Evolutionary conservation across 2,113 vertebrate genomes (phyloP), one percentile per base, ranked within the genome.

Genomic region (Semicossyphus pulcher): DNA sequence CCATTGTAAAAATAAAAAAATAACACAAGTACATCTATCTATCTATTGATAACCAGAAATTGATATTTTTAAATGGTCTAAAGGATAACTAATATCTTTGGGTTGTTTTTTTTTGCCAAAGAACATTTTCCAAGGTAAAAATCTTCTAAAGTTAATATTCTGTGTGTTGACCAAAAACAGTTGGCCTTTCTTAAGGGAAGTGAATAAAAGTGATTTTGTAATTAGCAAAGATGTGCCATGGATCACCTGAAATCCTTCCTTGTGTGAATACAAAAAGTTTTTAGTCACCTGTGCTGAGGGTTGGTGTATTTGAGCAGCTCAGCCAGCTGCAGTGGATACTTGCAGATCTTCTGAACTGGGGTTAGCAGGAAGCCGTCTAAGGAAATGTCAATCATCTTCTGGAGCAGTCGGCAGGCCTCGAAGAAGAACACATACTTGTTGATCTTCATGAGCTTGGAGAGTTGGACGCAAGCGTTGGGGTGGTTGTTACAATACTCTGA

Each of bases 401-500:
- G 97, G 20, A 99, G 95, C 80, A 99, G 92, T 7, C 97, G 94
- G 78, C 97, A 99, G 16, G 97, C 96, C 86, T 99, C 97, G 0
- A 99, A 98, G 94, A 99, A 99, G 91, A 98, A 97, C 59, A 97
- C 93, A 0, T 98, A 99, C 90, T 97, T 97, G 93, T 95, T 98
- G 52, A 96, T 92, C 88, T 98, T 98, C 92, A 96, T 88, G 45
- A 99, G 94, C 76, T 94, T 94, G 2, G 96, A 95, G 31, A 99
- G 95, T 91, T 99, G 97, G 72, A 95, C 36, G 42, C 96, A 98
- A 87, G 97, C 97, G 0, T 95, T 97, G 72, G 97, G 97, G 84
- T 99, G 97, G 91, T 99, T 99, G 94, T 98, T 99, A 90, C 97
- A 99, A 81, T 99, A 99, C 74, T 99, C 97, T 0, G 97, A 99